Evolutionary conservation across 2,888 invertebrate species (phyloP), one percentile per base, ranked within the genome.

Genomic region (Beris chalybata): DNA sequence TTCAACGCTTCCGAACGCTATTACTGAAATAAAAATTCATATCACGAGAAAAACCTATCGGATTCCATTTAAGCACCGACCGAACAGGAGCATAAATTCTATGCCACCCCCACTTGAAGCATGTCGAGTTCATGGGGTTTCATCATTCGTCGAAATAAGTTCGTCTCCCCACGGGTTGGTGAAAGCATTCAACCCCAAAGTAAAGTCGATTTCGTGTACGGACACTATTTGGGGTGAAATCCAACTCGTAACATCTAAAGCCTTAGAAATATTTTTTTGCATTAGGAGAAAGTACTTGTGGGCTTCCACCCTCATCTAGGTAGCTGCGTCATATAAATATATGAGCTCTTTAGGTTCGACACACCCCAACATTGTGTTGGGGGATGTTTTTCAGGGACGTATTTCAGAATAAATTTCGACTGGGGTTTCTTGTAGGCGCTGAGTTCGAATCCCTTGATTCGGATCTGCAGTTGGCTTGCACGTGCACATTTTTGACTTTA

Each of bases 301-400:
- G n/a, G 5, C 47, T 59, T 59, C 31, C 48, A 31, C 9, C 31
- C 38, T 9, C 38, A 31, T 7, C 30, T 5, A 4, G 11, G 5
- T 50, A 43, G 38, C 47, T 50, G 15, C 13, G 15, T 64, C 32
- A 66, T 78, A 78, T 78, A 78, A 78, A 78, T 78, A 78, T 73
- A 77, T 76, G 67, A 76, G 75, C 77, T 78, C 78, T 78, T 78
- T 78, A 78, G 74, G 74, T 75, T 72, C 66, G 75, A 73, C 75
- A 75, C 75, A 75, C 74, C 75, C 74, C 77, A 75, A 75, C 74
- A 74, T 74, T 76, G 73, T 74, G 11, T 13, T 32, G 75, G 76
- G 77, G 77, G 77, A 57, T 64, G 45, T 61, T 59, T 47, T 38
- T 7, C 61, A 61, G 61, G 61, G 52, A 52, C 52, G 61, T 15